Percentiles rank a stretch among this genome's conserved stretches.
phyloP scores from a whole-genome alignment of 2,113 vertebrate genomes.

The Odocoileus virginianus region DNA sequence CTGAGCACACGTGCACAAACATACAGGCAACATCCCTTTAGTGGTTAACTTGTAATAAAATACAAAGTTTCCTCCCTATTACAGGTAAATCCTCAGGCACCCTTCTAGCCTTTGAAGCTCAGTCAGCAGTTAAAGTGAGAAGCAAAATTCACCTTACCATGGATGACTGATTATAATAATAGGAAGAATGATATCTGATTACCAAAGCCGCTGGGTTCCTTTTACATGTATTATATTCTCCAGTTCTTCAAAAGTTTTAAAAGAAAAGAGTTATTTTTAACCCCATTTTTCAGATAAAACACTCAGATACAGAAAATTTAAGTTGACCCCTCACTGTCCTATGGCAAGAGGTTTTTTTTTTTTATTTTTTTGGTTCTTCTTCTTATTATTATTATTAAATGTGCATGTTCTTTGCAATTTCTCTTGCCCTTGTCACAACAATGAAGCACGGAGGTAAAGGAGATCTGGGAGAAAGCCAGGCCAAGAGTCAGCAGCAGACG shows the following conservation, averaged over 20 bases:
- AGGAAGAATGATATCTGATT: not conserved
- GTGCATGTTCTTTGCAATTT: not conserved
- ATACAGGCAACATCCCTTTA: not conserved
- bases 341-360: rapidly evolving
- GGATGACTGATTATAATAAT: not conserved
- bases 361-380: not conserved
- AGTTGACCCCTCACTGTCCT: not conserved
- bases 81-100: not conserved
- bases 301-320: not conserved
- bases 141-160: not conserved
- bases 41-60: not conserved
- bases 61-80: not conserved
- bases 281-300: not conserved
- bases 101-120: not conserved
- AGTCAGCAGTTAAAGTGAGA: not conserved
- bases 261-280: not conserved
- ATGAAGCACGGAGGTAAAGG: too few species aligned
- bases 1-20: not conserved
- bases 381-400: not conserved
- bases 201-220: not conserved
- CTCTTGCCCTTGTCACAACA: not conserved
- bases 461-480: not conserved
- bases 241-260: not conserved
- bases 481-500: too few species aligned
- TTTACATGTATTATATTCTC: not conserved